Evolutionary conservation across 1,140 invertebrate genomes (phyloP).

Genomic region (Colletes latitarsis): DNA sequence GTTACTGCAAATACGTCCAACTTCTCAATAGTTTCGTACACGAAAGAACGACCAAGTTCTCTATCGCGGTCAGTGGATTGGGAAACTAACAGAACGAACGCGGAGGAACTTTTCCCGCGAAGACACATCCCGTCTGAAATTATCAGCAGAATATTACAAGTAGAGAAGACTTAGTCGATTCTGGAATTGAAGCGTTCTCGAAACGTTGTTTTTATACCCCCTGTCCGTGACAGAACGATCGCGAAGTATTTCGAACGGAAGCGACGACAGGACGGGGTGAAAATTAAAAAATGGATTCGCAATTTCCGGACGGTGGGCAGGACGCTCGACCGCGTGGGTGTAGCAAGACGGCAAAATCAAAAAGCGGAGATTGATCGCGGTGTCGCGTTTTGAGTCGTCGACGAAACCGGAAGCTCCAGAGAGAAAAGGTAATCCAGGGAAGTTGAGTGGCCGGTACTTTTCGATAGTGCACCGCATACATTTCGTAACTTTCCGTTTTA

Average conservation of each 20-base stretch:
- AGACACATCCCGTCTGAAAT: not conserved
- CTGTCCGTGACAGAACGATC: no score
- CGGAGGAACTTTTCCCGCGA: not conserved
- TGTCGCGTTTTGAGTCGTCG: not conserved
- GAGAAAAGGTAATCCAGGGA: slow-evolving; percentile 18
- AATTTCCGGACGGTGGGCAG: no score
- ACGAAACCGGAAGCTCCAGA: not conserved
- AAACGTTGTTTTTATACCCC: no score
- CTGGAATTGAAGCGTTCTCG: no score
- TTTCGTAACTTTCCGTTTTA: slow-evolving; percentile 27
- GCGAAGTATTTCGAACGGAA: no score
- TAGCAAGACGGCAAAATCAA: not conserved
- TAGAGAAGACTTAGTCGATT: no score
- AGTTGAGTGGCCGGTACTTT: slow-evolving; percentile 17
- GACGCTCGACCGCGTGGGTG: no score
- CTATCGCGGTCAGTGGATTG: not conserved
- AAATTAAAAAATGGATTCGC: no score
- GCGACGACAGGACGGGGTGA: no score
- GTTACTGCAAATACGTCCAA: not conserved
- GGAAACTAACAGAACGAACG: not conserved
- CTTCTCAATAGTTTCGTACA: not conserved
- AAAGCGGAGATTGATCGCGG: not conserved
- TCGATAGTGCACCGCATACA: slow-evolving; percentile 25
- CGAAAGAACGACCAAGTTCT: not conserved
- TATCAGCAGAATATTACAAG: not conserved